Base-by-base conservation (phyloP, 2,888 invertebrate species). In the Ochlodes sylvanus region DNA sequence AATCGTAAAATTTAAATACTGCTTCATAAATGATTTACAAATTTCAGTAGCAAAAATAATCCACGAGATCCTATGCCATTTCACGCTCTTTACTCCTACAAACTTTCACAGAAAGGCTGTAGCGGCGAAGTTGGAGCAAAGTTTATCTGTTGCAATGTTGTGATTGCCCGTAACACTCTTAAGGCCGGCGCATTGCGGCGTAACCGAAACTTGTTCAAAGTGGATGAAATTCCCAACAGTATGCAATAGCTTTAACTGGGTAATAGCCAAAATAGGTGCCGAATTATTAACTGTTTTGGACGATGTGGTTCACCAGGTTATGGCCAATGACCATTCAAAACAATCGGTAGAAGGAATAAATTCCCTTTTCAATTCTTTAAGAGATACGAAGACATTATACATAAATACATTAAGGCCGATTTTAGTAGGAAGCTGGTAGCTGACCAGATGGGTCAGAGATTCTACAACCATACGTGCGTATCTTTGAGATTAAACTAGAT, bases 171-270 rank as follows among this genome's bases (percentile, higher is more conserved):
- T 84, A 82, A 87, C 85, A 85, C 83, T 85, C 84, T 82, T 63
- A 63, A 79, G 82, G 73, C 75, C 75, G 75, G 81, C 85, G 86
- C 87, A 87, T 77, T 87, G 88, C 87, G 82, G 85, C 76, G 83
- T 84, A 87, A 88, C 86, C 84, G 84, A 79, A 87, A 88, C 86
- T 88, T 86, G 78, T 79, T 78, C 80, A 76, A 77, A 81, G 76
- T 79, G 81, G 82, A 84, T 85, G 82, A 85, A 86, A 85, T 82
- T 85, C 76, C 77, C 77, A 82, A 86, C 84, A 84, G 82, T 83
- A 83, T 82, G 83, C 84, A 82, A 77, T 79, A 73, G 77, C 34
- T 38, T 38, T 12, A 38, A 38, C 38, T 38, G 38, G 38, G 12
- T 38, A 12, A 38, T 12, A 10, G 38, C 38, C 38, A 38, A 38